Base-by-base conservation (phyloP, 2,888 invertebrate species). In the Oasisia sp. region DNA sequence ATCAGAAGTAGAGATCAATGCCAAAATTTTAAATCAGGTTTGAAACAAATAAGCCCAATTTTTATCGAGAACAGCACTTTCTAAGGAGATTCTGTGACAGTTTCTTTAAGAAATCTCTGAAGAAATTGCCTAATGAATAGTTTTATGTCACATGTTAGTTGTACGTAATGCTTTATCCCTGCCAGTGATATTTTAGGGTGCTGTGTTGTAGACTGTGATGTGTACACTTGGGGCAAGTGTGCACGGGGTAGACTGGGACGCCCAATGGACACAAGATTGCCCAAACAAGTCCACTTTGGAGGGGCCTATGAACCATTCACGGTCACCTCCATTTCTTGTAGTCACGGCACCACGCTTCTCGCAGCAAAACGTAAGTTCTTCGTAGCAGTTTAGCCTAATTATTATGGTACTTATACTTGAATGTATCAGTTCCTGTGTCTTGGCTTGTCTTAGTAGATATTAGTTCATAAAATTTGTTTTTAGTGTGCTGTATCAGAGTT, bases 171-270 rank as follows among this genome's bases (percentile, higher is more conserved):
- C 27, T 74, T 74, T n/a, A 7, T 19, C 74, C 27, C 74, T 27
- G 56, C 8, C 56, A 1, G 1, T 56, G 19, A 27, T n/a, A 74
- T 74, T 74, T 7, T 74, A 45, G 58, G 32, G 32, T 32, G 32
- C 32, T 27, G 19, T 74, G 44, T 95, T 74, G 92, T 95, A 93
- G 95, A 95, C 92, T 95, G 96, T 94, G 94, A 95, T 91, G 94
- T 96, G 0, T 96, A 94, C 93, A 95, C 96, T 0, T 96, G 96
- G 95, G 96, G 96, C 8, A 96, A 96, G 92, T 94, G 94, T 92
- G 95, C 95, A 4, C 93, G 96, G n/a, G 96, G 96, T 32, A 93
- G 96, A 7, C 94, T 96, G 5, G 96, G 96, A 4, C 93, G 96
- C 74, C 92, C 94, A 12, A 94, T 94, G 91, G 94, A 94, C n/a